A percentile compares a stretch with the other conserved stretches of the same genome.
phyloP scores from a whole-genome alignment of 2,888 invertebrate genomes.

The Parascotia fuliginaria region DNA sequence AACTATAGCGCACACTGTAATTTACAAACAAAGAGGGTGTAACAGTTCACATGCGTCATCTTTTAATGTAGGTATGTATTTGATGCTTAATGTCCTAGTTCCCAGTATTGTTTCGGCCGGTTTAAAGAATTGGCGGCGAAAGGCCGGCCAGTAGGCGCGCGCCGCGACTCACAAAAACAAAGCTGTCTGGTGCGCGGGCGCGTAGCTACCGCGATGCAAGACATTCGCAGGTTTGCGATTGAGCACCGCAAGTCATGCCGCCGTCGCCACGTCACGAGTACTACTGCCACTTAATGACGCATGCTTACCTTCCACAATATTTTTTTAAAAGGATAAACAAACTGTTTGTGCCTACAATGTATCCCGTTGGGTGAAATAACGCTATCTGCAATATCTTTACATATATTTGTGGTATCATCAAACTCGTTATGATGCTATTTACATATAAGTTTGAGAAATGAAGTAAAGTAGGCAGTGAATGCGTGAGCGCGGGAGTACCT shows the following conservation, averaged over 20 bases:
- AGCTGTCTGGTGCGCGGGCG: constrained; percentile 66
- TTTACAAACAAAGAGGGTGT: constrained; percentile 36
- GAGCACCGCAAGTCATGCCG: constrained; percentile 43
- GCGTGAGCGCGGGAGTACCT: constrained; percentile 63
- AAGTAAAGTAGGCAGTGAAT: constrained; percentile 62
- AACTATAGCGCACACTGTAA: constrained; percentile 20
- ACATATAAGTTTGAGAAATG: constrained; percentile 55
- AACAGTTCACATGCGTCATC: constrained; percentile 35
- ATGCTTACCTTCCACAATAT: constrained; percentile 23
- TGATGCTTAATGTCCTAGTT: constrained; percentile 70
- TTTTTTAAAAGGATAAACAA: constrained; percentile 3
- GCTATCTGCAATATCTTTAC: too few relatives aligned
- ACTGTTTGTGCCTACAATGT: not conserved
- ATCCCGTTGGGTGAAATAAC: not conserved
- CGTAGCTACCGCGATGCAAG: constrained; percentile 51
- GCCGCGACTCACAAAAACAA: constrained; percentile 79
- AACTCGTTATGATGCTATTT: constrained; percentile 8
- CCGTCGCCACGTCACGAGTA: constrained; percentile 32
- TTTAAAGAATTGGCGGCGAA: constrained; percentile 69
- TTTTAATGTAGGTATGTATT: constrained; percentile 44
- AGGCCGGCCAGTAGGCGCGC: constrained; percentile 65
- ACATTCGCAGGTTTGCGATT: constrained; percentile 44
- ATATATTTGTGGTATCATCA: not conserved
- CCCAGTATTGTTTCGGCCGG: constrained; percentile 71
- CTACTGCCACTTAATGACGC: constrained; percentile 30